Evolutionary conservation across 2,113 vertebrate species (phyloP).

Genomic region (Leuciscus idus): DNA sequence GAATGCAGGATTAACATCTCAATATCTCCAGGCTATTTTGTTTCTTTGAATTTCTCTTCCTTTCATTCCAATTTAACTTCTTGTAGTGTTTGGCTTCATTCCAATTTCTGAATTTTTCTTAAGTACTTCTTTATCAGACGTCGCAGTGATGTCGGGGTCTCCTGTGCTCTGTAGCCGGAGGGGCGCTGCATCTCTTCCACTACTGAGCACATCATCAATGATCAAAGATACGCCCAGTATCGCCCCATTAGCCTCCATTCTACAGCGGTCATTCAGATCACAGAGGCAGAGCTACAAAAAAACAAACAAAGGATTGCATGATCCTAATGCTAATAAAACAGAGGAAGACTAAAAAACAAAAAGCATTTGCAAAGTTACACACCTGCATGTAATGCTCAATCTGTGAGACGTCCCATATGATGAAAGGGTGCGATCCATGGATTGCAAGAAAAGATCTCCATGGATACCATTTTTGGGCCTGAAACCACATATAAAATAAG

Average conservation of each 20-base stretch:
- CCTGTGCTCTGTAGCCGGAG: constrained; percentile 50
- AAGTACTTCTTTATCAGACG: constrained; percentile 56
- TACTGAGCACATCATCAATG: constrained; percentile 74
- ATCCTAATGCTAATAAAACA: not conserved
- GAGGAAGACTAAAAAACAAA: not conserved
- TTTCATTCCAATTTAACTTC: not conserved
- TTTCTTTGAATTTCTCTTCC: not conserved
- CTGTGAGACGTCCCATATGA: constrained; percentile 68
- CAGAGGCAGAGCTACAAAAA: constrained; percentile 74
- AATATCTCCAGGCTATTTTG: not conserved
- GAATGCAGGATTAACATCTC: not conserved
- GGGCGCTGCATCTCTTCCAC: constrained; percentile 40
- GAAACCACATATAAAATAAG: constrained; percentile 24
- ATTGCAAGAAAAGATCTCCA: constrained; percentile 77
- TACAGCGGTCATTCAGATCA: constrained; percentile 66
- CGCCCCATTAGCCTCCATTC: constrained; percentile 70
- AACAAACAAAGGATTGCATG: not conserved
- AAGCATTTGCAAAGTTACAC: not conserved
- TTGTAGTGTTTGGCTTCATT: not conserved
- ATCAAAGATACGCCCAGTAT: constrained; percentile 70
- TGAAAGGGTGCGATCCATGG: constrained; percentile 71
- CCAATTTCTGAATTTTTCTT: not conserved
- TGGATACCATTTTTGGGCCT: constrained; percentile 73
- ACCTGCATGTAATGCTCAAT: constrained; percentile 80
- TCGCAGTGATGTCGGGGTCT: not conserved